These are phyloP conservation scores for Butorides virescens DNA, from an alignment of 2,113 vertebrate genomes.

Conservation along the genomic window DNA sequence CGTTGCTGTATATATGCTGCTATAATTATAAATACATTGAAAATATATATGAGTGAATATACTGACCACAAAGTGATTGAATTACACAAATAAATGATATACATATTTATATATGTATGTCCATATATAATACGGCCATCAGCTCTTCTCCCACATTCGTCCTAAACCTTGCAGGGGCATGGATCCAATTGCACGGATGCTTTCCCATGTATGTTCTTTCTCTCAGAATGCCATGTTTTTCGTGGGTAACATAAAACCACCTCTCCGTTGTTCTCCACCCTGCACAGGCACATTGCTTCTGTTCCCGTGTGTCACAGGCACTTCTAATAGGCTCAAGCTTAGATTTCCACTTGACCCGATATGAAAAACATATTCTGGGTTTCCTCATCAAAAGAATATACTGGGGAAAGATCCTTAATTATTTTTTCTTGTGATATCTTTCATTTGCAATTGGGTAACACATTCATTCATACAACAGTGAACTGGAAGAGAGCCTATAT, in stretches of 20 bases:
- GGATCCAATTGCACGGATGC: neutral
- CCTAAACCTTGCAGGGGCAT: neutral
- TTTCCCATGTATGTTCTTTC: neutral
- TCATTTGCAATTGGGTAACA: neutral
- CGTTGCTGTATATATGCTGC: neutral
- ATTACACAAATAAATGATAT: neutral
- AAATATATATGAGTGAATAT: neutral
- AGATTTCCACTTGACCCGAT: neutral
- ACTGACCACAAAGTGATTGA: neutral
- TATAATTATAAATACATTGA: neutral
- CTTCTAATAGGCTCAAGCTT: neutral
- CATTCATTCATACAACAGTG: constrained; percentile 42
- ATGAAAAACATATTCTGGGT: neutral
- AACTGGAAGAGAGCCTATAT: constrained; percentile 39
- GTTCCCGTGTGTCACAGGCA: neutral
- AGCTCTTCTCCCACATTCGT: neutral
- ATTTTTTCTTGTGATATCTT: constrained; percentile 16
- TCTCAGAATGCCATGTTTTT: neutral
- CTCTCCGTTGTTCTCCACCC: neutral
- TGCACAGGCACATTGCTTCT: neutral
- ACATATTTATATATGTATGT: neutral
- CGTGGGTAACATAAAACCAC: neutral
- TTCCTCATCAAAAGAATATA: neutral
- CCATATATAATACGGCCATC: neutral
- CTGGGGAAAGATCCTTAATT: neutral